These are phyloP conservation scores for Hyla sarda DNA, from an alignment of 2,113 vertebrate species.

Conservation along the genomic window DNA sequence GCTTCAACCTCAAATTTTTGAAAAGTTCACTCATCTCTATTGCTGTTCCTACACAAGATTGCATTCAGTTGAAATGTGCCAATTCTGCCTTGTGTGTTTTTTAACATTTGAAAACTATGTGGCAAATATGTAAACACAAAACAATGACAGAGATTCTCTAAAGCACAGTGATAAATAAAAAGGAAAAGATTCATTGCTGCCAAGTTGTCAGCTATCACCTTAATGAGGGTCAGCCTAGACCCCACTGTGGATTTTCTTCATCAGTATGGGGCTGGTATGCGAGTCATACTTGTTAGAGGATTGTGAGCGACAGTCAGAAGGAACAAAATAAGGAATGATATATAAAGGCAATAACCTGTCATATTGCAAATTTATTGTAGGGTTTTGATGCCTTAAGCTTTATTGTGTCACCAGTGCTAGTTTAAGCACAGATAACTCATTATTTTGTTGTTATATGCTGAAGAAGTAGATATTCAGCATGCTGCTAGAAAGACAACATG, in stretches of 20 bases:
- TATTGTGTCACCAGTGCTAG: neutral
- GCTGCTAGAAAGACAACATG: neutral
- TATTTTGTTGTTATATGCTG: neutral
- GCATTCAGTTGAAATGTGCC: conserved; percentile 36
- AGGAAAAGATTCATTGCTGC: conserved; percentile 3
- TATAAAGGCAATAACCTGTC: neutral
- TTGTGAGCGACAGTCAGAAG: conserved; percentile 33
- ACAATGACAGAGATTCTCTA: conserved; percentile 29
- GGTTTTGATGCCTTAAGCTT: neutral
- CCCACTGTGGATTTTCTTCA: conserved; percentile 30
- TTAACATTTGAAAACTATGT: conserved; percentile 1
- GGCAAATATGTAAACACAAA: conserved; percentile 17
- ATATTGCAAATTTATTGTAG: neutral
- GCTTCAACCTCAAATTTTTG: too few relatives aligned
- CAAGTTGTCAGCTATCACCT: conserved; percentile 44
- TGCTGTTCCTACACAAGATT: conserved; percentile 27
- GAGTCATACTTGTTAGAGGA: conserved; percentile 3
- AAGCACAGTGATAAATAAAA: conserved; percentile 23
- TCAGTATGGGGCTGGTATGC: neutral
- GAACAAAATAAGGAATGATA: conserved; percentile 5
- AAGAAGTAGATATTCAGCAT: neutral
- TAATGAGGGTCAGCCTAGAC: conserved; percentile 49
- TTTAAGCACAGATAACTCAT: neutral
- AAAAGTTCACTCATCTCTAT: too few relatives aligned
- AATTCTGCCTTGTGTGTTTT: neutral